phyloP scores from a whole-genome alignment of 2,113 vertebrate genomes.

The Syrmaticus mikado region DNA sequence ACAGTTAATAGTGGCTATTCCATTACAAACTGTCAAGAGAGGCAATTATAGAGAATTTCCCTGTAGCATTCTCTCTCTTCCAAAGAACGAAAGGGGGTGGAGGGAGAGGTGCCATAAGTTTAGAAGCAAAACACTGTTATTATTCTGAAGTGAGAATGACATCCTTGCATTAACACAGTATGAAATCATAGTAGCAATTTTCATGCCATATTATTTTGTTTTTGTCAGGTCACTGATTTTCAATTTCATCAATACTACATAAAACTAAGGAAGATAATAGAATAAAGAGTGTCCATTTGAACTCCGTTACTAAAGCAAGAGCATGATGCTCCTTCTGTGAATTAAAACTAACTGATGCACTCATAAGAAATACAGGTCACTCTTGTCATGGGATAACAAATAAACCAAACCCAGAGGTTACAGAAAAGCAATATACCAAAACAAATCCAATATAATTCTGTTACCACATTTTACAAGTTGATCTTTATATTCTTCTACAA shows the following conservation, averaged over 20 bases:
- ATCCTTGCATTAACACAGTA: conserved; percentile 73
- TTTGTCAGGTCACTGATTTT: conserved; percentile 75
- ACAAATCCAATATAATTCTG: background rate
- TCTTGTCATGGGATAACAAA: background rate
- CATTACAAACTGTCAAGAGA: background rate
- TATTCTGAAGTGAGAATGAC: conserved; percentile 61
- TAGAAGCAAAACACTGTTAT: conserved; percentile 67
- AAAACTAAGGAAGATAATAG: conserved; percentile 53
- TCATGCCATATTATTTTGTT: conserved; percentile 70
- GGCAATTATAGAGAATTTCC: background rate
- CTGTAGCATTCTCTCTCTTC: background rate
- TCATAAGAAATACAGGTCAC: background rate
- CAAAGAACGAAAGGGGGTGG: background rate
- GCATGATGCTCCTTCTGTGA: background rate
- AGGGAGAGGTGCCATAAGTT: background rate
- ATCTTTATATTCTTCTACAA: background rate
- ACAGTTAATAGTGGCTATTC: background rate
- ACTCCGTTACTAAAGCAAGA: background rate
- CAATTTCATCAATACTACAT: conserved; percentile 73
- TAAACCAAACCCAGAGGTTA: background rate
- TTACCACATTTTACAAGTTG: background rate
- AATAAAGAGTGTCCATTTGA: conserved; percentile 47
- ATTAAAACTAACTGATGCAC: conserved; percentile 2
- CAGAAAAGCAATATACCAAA: background rate
- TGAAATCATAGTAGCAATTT: conserved; percentile 73